Evolutionary conservation across 2,113 vertebrate species (phyloP), one percentile per base, ranked within the genome.

Genomic region (Hymenochirus boettgeri): DNA sequence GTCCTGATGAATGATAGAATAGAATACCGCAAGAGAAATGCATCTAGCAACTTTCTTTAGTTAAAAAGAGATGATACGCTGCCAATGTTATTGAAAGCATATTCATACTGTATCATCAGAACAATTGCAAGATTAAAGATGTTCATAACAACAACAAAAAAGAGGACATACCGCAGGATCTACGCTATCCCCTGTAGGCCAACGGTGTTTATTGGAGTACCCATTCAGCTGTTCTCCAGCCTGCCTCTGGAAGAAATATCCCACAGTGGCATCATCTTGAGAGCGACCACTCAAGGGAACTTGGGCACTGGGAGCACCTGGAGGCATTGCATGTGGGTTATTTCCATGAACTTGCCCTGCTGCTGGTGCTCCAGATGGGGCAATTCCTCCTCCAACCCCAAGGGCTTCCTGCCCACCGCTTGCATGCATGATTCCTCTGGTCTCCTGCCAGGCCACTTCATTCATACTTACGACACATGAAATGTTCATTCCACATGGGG

Each of bases 401-500:
- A 71, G 67, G 17, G 75, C 61, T 70, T 86, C 85, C 75, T 79
- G 83, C 80, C 76, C 83, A 70, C 76, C 65, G 50, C 74, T 83
- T 62, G 78, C 71, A 70, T 71, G 83, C 83, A 87, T 83, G 77
- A 79, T 76, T 71, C 74, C 84, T 79, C 85, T 79, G 26, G 80
- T 80, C 80, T 90, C 85, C 83, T 88, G 85, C 86, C 88, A 91
- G 77, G 76, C 74, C 83, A 84, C 86, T 83, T 90, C 88, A 88
- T 80, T 88, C 87, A 83, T 85, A 75, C 84, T 84, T 80, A 87
- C 75, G 77, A 85, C 84, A 84, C 85, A 87, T 69, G 73, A 83
- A 84, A 90, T 74, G 74, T 79, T 88, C 85, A 90, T 82, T 86
- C 76, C 82, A 84, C 73, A 61, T 11, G 75, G 76, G 84, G 85